Conservation (phyloP, 2,797 vertebrate genomes). For the Poecile montanus region DNA sequence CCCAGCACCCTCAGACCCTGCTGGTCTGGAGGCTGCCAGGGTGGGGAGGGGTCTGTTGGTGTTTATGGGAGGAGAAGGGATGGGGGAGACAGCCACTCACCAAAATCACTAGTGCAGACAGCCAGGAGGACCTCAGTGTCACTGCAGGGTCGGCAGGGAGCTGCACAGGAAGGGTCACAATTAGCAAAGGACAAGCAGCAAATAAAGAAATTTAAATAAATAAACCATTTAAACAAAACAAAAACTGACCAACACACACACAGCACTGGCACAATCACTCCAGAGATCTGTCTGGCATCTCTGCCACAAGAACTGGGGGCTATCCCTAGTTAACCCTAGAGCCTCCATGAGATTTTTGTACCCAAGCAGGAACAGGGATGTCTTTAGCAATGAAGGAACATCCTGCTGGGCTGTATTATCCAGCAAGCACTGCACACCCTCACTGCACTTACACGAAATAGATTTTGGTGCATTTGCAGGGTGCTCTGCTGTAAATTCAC, state of each 20-base stretch:
- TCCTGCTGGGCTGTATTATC: background rate
- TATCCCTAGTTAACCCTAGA: background rate
- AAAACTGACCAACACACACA: background rate
- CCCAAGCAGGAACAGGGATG: background rate
- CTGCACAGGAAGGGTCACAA: slow-evolving; percentile 72
- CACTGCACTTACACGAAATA: background rate
- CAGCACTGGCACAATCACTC: rapidly evolving
- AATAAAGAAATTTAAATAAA: background rate
- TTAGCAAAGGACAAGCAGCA: background rate
- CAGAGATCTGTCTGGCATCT: background rate
- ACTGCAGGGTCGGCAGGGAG: slow-evolving; percentile 92
- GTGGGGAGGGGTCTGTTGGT: background rate
- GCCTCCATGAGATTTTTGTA: background rate
- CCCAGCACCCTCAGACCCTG: background rate
- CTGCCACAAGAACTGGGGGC: background rate
- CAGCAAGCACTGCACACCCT: background rate
- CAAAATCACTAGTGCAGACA: slow-evolving; percentile 95
- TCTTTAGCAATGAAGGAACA: background rate
- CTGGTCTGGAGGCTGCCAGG: background rate
- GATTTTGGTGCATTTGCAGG: background rate
- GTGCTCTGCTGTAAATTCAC: background rate
- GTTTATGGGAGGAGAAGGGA: background rate
- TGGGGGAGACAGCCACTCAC: slow-evolving; percentile 77
- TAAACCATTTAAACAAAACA: background rate
- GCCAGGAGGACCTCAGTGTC: slow-evolving; percentile 91